These are phyloP conservation scores for Platalea minor DNA, from an alignment of 2,797 vertebrate genomes.

Conservation along the genomic window DNA sequence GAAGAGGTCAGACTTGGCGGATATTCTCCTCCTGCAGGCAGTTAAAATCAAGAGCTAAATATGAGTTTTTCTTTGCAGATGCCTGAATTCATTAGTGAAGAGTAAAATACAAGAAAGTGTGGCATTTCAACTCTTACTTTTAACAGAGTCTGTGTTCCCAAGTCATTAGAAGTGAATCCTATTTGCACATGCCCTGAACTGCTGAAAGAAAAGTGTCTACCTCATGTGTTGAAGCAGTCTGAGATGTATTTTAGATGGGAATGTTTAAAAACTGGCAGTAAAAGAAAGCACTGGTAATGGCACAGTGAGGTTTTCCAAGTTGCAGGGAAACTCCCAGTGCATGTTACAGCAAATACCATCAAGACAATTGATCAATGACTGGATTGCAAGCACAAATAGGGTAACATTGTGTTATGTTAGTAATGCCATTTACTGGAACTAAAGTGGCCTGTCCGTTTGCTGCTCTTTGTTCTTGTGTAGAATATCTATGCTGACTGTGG, in stretches of 20 bases:
- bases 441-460: not conserved
- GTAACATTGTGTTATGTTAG: not conserved
- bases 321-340: not conserved
- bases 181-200: not conserved
- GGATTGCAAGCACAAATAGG: not conserved
- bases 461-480: not conserved
- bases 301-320: not conserved
- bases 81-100: not conserved
- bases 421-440: not conserved
- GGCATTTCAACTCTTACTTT: not conserved
- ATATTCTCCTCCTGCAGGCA: not conserved
- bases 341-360: not conserved
- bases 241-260: not conserved
- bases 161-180: not conserved
- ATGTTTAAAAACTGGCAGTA: not conserved
- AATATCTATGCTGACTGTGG: not conserved
- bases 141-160: not conserved
- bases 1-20: not conserved
- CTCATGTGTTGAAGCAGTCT: not conserved
- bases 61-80: not conserved
- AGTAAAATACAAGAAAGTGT: not conserved
- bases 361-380: not conserved
- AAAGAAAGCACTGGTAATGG: slow-evolving; percentile 33
- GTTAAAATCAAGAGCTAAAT: not conserved
- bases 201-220: not conserved